Conservation (phyloP, 2,113 vertebrate species). For the Polyodon spathula region DNA sequence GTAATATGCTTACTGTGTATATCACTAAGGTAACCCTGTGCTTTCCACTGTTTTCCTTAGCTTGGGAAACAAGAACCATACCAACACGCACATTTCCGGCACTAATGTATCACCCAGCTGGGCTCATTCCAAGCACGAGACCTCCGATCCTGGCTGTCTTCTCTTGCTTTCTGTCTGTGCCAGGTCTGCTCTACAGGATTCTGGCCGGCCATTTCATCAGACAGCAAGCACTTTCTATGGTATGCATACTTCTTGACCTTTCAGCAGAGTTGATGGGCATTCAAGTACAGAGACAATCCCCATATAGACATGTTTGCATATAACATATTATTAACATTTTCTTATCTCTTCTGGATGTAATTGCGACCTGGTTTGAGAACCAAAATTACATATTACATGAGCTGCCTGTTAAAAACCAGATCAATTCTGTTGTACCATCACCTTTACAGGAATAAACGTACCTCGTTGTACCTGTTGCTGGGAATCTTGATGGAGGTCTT, state of each 20-base stretch:
- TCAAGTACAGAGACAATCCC: too few species aligned
- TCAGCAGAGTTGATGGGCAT: background rate
- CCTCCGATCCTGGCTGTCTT: too few species aligned
- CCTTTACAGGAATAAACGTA: conserved; percentile 33
- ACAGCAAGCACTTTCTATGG: background rate
- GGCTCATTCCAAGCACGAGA: background rate
- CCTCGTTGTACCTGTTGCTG: conserved; percentile 95
- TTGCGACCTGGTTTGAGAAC: background rate
- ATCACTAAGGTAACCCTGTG: too few species aligned
- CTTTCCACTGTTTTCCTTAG: too few species aligned
- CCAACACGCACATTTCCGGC: background rate
- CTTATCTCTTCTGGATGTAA: too few species aligned
- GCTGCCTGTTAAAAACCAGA: background rate
- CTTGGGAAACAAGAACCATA: too few species aligned
- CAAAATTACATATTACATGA: background rate
- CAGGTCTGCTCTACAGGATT: background rate
- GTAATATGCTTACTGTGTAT: too few species aligned
- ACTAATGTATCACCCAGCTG: background rate
- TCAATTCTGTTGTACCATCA: background rate
- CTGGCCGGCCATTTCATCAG: background rate
- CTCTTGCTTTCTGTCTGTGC: background rate
- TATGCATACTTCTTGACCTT: background rate
- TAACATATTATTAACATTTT: too few species aligned
- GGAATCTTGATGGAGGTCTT: conserved; percentile 97
- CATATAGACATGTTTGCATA: too few species aligned